Base-by-base conservation (phyloP, 1,140 invertebrate genomes). In the Trachymyrmex septentrionalis region DNA sequence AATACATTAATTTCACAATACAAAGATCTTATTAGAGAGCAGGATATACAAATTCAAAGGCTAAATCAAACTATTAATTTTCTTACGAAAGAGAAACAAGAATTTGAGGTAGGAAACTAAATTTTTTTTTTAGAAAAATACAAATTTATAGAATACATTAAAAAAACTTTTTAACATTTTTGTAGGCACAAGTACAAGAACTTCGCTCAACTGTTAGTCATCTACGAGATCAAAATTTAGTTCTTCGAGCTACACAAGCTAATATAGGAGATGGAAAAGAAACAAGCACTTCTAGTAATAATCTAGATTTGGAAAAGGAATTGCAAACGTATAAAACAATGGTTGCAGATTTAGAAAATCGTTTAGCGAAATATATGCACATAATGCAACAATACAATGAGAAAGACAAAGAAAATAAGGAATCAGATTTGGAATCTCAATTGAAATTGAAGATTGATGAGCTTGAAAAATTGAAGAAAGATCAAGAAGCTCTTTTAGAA, bases 401-500 rank as follows among this genome's bases (percentile, higher is more conserved):
- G 21, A 92, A 90, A 59, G 77, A 75, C 7, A 87, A 50, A 24
- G 69, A 75, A 44, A 82, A 81, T 7, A 91, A 87, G 21, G 80
- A 94, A 75, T 73, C 38, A 12, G 24, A 93, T 55, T 91, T 95
- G 59, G 93, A 96, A 76, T 91, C 90, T 4, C 87, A 95, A 19
- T 92, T 94, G 30, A 93, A 94, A 67, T 94, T 96, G 85, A 93
- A 95, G 91, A 93, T 93, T 90, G 93, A 93, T 0, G 97, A 98
- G 86, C 92, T 98, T 84, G 96, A 97, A 44, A 96, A 96, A 86
- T 93, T 98, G 61, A 97, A 96, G 92, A 98, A 97, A 93, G 98
- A 99, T 93, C 98, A 99, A 94, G 98, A 99, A 90, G 98, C 99
- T 95, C 95, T 99, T 86, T 94, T 99, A 24, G 97, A 98, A 91